These are phyloP conservation scores for Fopius arisanus DNA, from an alignment of 1,140 invertebrate genomes.

Conservation along the genomic window DNA sequence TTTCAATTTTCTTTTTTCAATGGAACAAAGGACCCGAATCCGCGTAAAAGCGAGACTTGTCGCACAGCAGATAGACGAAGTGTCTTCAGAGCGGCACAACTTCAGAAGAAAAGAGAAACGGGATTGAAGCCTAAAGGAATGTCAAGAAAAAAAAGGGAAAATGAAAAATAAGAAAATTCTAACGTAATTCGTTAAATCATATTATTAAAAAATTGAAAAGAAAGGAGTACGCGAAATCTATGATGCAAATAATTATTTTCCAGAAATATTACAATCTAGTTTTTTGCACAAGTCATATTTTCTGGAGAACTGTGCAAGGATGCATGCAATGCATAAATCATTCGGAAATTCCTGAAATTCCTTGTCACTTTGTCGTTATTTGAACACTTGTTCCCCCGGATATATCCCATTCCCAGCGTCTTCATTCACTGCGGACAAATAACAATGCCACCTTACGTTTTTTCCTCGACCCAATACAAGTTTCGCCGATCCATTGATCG, in stretches of 20 bases:
- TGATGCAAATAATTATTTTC: too few species aligned
- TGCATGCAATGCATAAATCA: not conserved
- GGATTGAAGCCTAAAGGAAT: not conserved
- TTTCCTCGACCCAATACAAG: not conserved
- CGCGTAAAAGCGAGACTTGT: conserved; percentile 55
- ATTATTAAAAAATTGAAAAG: not conserved
- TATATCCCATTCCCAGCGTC: conserved; percentile 4
- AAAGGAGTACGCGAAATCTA: too few species aligned
- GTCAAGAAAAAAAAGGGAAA: conserved; percentile 9
- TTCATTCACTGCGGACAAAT: not conserved
- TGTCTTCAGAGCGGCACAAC: conserved; percentile 49
- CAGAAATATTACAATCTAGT: too few species aligned
- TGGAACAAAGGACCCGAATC: conserved; percentile 56
- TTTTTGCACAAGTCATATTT: too few species aligned
- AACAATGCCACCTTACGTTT: conserved; percentile 13
- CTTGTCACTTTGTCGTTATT: not conserved
- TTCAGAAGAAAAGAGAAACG: conserved; percentile 41
- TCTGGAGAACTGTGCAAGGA: too few species aligned
- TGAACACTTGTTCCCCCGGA: conserved; percentile 1
- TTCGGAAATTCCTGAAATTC: not conserved
- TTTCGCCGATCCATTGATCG: conserved; percentile 12
- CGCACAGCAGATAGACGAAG: conserved; percentile 48
- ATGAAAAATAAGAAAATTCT: not conserved
- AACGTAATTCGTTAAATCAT: too few species aligned
- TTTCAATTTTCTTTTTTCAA: conserved; percentile 24